A percentile compares a stretch with the other conserved stretches of the same genome.
Evolutionary conservation across 2,888 invertebrate species (phyloP).

Genomic region (Junonia oenone): DNA sequence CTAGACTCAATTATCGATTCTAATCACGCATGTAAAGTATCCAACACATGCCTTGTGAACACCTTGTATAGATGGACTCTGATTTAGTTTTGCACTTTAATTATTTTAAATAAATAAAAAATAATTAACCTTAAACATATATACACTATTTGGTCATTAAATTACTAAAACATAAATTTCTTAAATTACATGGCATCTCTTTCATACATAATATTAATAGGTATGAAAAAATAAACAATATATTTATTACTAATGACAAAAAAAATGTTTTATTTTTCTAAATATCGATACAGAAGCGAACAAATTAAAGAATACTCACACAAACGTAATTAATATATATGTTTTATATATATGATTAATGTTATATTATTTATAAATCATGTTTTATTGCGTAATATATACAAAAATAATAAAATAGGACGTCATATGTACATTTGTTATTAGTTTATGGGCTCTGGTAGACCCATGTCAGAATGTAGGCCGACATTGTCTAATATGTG

Average conservation of each 20-base stretch:
- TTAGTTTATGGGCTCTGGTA: too few relatives aligned
- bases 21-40: too few relatives aligned
- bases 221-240: background rate
- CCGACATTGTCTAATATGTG: too few relatives aligned
- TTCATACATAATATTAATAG: background rate
- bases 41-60: too few relatives aligned
- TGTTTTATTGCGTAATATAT: background rate
- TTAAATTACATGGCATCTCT: background rate
- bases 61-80: too few relatives aligned
- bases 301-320: background rate
- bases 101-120: too few relatives aligned
- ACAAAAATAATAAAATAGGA: background rate
- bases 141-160: too few relatives aligned
- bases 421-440: slow-evolving; percentile 1
- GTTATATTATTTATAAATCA: background rate
- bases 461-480: too few relatives aligned
- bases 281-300: background rate
- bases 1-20: too few relatives aligned
- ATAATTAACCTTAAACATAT: too few relatives aligned
- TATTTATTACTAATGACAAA: background rate
- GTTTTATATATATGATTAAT: background rate
- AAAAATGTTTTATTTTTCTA: slow-evolving; percentile 3
- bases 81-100: too few relatives aligned
- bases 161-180: too few relatives aligned
- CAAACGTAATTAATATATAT: background rate